Evolutionary conservation across 2,113 vertebrate genomes (phyloP).

Genomic region (Chaetodon auriga): DNA sequence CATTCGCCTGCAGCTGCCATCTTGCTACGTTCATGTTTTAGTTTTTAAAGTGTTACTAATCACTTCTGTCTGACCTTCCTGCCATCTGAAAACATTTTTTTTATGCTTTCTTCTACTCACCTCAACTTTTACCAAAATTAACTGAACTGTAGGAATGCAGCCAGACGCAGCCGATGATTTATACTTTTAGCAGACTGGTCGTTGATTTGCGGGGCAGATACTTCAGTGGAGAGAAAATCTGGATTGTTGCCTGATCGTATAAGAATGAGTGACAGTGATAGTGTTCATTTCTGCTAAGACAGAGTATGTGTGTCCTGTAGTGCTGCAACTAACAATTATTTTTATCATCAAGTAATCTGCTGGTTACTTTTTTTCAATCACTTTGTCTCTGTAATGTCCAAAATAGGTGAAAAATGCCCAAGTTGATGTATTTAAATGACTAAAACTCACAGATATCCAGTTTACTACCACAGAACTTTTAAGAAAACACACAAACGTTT

Average conservation of each 20-base stretch:
- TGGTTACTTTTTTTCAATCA: neutral
- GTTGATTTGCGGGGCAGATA: neutral
- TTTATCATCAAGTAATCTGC: neutral
- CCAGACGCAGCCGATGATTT: neutral
- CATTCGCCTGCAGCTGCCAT: constrained; percentile 25
- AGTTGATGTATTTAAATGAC: neutral
- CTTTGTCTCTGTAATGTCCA: no score
- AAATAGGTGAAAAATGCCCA: neutral
- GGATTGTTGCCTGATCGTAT: neutral
- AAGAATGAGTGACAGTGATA: neutral
- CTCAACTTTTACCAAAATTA: neutral
- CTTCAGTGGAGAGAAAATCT: neutral
- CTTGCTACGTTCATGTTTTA: constrained; percentile 23
- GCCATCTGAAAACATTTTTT: neutral
- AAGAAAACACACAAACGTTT: neutral
- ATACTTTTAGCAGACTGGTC: neutral
- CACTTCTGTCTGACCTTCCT: neutral
- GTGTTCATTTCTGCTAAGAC: neutral
- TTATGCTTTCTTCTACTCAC: neutral
- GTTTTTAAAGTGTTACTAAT: constrained; percentile 23
- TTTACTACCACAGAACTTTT: no score
- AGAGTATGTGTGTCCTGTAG: neutral
- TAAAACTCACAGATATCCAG: neutral
- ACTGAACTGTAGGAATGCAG: neutral
- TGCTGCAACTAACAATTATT: neutral